phyloP scores from a whole-genome alignment of 2,113 vertebrate genomes.

The Bolborhynchus lineola region DNA sequence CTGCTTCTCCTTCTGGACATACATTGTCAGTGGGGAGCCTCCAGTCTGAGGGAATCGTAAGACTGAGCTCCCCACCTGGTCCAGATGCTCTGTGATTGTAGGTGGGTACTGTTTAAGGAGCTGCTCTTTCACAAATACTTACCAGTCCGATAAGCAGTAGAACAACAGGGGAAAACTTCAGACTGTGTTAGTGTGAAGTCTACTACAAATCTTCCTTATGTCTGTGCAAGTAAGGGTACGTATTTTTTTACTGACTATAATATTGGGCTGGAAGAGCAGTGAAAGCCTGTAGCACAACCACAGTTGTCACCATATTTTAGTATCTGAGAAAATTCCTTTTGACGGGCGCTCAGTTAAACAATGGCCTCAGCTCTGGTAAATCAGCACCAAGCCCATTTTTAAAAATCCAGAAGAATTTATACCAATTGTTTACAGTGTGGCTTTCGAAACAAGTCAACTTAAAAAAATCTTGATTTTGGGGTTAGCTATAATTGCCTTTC shows the following conservation, averaged over 20 bases:
- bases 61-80: neutral
- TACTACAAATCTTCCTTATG: neutral
- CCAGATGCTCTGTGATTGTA: neutral
- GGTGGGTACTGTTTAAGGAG: neutral
- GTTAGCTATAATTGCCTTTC: neutral
- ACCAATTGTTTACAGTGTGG: neutral
- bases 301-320: neutral
- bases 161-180: neutral
- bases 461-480: neutral
- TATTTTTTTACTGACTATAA: neutral
- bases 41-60: neutral
- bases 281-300: neutral
- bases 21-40: constrained; percentile 25
- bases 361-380: neutral
- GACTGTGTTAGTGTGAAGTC: neutral
- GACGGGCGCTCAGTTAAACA: neutral
- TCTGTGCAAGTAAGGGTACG: neutral
- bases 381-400: neutral
- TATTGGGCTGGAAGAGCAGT: neutral
- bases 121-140: neutral
- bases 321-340: neutral
- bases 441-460: neutral
- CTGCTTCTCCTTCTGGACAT: constrained; percentile 39
- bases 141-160: neutral
- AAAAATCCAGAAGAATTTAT: neutral